Percentiles rank a stretch among this genome's conserved stretches.
Evolutionary conservation across 2,113 vertebrate species (phyloP).

Genomic region (Lichenostomus cassidix): DNA sequence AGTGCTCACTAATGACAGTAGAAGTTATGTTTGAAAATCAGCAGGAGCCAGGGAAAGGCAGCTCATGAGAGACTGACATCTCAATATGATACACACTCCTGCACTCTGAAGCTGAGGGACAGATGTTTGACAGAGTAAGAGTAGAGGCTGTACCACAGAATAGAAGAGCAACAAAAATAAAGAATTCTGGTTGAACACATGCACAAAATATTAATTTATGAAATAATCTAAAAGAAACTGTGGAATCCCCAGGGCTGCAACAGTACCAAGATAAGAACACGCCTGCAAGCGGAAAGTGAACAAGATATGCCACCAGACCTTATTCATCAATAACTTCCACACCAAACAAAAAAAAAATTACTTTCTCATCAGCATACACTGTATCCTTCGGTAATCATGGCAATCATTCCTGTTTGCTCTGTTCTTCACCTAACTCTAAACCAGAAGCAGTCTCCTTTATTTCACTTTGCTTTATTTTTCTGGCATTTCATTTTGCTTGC

Average conservation of each 20-base stretch:
- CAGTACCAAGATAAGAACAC: not conserved
- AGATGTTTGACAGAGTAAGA: not conserved
- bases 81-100: not conserved
- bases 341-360: not conserved
- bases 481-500: not conserved
- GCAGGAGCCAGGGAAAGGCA: not conserved
- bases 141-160: not conserved
- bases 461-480: not conserved
- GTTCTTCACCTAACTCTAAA: not conserved
- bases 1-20: not conserved
- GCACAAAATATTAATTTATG: not conserved
- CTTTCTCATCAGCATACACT: not conserved
- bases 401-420: not conserved
- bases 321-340: not conserved
- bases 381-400: not conserved
- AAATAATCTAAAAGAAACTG: not conserved
- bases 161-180: not conserved
- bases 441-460: not conserved
- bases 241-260: not conserved
- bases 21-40: not conserved
- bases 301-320: not conserved
- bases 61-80: not conserved
- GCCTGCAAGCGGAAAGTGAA: not conserved
- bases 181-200: not conserved
- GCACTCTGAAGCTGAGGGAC: not conserved